Conservation (phyloP, 2,888 invertebrate species). For the Meteorus colon region DNA sequence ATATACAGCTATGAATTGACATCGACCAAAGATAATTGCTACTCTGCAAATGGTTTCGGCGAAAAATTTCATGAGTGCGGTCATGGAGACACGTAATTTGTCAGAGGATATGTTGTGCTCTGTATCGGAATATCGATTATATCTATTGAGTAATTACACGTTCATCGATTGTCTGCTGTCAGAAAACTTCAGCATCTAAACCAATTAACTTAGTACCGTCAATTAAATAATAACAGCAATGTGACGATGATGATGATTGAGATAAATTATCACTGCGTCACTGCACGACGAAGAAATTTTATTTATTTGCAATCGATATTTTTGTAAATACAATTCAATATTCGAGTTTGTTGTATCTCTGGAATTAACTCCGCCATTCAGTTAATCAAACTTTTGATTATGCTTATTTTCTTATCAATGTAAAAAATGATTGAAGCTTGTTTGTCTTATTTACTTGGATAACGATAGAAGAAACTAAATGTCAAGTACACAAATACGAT, state of each 20-base stretch:
- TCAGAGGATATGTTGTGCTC: not conserved
- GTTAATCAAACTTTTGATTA: no score
- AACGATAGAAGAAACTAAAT: no score
- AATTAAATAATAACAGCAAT: not conserved
- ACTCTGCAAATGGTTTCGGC: slow-evolving; percentile 2
- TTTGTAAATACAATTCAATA: not conserved
- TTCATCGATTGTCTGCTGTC: slow-evolving; percentile 9
- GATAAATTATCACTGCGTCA: not conserved
- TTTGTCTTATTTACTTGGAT: no score
- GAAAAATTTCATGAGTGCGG: slow-evolving; percentile 20
- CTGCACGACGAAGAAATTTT: not conserved
- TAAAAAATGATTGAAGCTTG: no score
- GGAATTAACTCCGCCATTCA: not conserved
- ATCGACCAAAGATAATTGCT: slow-evolving; percentile 1
- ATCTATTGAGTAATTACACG: slow-evolving; percentile 12
- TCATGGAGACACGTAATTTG: slow-evolving; percentile 11
- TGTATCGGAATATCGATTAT: not conserved
- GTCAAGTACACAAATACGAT: no score
- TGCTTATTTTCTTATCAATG: no score
- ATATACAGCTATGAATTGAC: not conserved
- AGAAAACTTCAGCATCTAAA: not conserved
- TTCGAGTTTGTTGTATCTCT: not conserved
- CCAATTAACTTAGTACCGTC: not conserved
- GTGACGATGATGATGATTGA: not conserved
- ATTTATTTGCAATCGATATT: not conserved